phyloP scores from a whole-genome alignment of 2,113 vertebrate species.

The Genyomyrus donnyi region DNA sequence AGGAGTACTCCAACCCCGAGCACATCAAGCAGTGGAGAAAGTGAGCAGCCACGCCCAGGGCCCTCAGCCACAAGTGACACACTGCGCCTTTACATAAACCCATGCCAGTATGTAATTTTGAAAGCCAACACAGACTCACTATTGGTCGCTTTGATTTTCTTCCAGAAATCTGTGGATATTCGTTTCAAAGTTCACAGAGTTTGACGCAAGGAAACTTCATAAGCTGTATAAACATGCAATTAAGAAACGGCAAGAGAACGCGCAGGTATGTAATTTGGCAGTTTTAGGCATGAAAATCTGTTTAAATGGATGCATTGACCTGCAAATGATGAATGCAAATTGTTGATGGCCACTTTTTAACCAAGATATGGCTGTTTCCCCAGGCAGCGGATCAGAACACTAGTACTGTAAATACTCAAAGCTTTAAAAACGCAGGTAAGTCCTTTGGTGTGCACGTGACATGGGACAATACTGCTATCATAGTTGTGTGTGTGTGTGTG shows the following conservation, averaged over 20 bases:
- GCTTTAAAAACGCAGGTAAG: constrained; percentile 81
- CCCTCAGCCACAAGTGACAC: background rate
- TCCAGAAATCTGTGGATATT: constrained; percentile 95
- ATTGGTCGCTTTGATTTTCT: background rate
- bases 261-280: constrained; percentile 64
- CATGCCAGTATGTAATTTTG: background rate
- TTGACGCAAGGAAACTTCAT: constrained; percentile 94
- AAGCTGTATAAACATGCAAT: constrained; percentile 97
- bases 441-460: background rate
- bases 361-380: constrained; percentile 21
- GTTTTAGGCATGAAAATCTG: background rate
- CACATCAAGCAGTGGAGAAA: constrained; percentile 97
- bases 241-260: constrained; percentile 89
- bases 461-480: background rate
- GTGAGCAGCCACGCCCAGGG: constrained; percentile 53
- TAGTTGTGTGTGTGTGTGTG: background rate
- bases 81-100: background rate
- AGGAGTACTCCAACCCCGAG: constrained; percentile 91
- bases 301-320: background rate
- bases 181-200: constrained; percentile 97
- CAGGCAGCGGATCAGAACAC: constrained; percentile 84
- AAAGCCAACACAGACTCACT: background rate
- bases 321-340: background rate
- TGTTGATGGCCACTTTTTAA: background rate
- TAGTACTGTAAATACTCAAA: constrained; percentile 64